Base-by-base conservation (phyloP, 2,797 vertebrate species). In the Platalea minor region DNA sequence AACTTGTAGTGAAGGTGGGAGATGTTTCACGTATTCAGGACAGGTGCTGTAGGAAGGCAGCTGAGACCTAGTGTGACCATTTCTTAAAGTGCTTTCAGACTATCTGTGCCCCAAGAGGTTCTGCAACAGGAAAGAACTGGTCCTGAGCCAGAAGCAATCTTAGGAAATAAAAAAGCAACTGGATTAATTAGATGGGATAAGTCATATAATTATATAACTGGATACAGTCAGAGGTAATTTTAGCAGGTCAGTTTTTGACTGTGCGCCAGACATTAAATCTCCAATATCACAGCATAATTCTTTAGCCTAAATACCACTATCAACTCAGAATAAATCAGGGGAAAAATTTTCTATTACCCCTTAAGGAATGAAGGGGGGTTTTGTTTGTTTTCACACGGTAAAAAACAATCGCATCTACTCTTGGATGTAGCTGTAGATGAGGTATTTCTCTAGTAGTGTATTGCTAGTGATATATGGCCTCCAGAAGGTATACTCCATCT, bases 401-500 rank as follows among this genome's bases (percentile, higher is more conserved):
- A 35, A 68, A 85, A 88, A 4, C 17, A 51, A 48, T 31, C 7
- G 1, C 43, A 20, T 80, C 43, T 57, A 50, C 9, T 35, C 35
- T 73, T 72, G 43, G 33, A 51, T 39, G 28, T 54, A 72, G 63
- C 83, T 93, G 80, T 63, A 73, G 85, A 65, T 46, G 31, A 75
- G 43, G 31, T 73, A 46, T 87, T 91, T 89, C 59, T 93, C 50
- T 75, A 80, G 60, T 7, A 78, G 54, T 28, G 20, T 48, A 17
- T 67, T 20, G 29, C 89, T 86, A 39, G 83, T 94, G 67, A 74
- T 94, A 68, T 39, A 3, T 68, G 64, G 64, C 31, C 51, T 93
- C 61, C 63, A 88, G 81, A 92, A 94, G 53, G 61, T 86, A 76
- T 76, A 70, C 51, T 94, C 79, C 73, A 78, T 93, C 89, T 88